Conservation (phyloP, 92 coral and sea anemone genomes). For the Umimayanthus kanabou region DNA sequence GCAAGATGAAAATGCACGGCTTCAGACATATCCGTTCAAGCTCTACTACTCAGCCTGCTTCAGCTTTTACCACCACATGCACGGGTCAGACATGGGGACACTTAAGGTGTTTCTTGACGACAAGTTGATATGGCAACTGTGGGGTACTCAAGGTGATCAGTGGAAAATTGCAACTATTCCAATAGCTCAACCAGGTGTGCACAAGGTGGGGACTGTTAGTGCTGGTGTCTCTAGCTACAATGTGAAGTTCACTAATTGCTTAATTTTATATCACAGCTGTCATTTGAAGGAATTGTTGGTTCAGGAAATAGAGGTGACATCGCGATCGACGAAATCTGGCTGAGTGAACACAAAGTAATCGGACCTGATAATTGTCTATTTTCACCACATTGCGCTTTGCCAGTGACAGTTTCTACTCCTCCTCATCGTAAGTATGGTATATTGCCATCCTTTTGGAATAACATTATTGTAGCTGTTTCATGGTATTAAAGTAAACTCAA, state of each 20-base stretch:
- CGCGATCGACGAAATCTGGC: slow-evolving; percentile 26
- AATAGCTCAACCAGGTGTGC: not conserved
- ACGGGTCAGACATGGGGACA: too few species aligned
- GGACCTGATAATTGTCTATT: not conserved
- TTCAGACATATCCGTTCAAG: slow-evolving; percentile 23
- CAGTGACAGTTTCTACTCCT: too few species aligned
- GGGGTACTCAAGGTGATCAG: slow-evolving; percentile 27
- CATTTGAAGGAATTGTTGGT: slow-evolving; percentile 21
- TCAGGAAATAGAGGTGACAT: slow-evolving; percentile 29
- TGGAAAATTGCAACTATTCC: slow-evolving; percentile 38
- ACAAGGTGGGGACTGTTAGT: not conserved
- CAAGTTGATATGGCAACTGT: slow-evolving; percentile 27
- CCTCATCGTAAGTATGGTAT: too few species aligned
- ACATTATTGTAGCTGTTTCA: too few species aligned
- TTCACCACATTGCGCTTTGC: too few species aligned
- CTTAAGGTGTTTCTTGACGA: slow-evolving; percentile 14
- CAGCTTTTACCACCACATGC: slow-evolving; percentile 7
- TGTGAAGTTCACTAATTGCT: not conserved
- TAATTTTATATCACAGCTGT: not conserved
- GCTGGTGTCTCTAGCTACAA: not conserved
- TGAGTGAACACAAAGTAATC: not conserved
- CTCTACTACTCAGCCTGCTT: slow-evolving; percentile 35
- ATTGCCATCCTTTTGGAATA: too few species aligned
- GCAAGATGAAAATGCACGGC: slow-evolving; percentile 2
- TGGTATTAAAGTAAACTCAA: too few species aligned